These are phyloP conservation scores for Drosophila falleni DNA, from an alignment of 2,888 invertebrate species.

Conservation along the genomic window DNA sequence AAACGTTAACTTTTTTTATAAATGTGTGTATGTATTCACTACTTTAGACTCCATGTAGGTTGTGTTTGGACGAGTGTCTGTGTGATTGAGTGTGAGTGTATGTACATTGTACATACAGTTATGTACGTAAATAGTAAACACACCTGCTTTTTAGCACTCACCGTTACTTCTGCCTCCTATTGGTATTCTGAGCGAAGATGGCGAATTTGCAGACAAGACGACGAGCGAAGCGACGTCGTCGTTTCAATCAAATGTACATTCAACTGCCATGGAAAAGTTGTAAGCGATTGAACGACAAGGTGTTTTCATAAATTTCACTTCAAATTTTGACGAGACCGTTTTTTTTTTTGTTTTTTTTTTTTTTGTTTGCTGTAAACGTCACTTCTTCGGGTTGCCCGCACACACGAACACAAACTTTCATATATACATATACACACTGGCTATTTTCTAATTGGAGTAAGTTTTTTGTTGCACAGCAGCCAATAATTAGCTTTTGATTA, in stretches of 20 bases:
- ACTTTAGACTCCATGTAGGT: slow-evolving; percentile 13
- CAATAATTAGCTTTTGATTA: slow-evolving; percentile 20
- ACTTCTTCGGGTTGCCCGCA: slow-evolving; percentile 59
- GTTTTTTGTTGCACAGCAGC: slow-evolving; percentile 25
- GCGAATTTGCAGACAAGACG: slow-evolving; percentile 41
- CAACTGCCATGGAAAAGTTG: slow-evolving; percentile 44
- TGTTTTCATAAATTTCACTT: slow-evolving; percentile 51
- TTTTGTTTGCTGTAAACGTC: slow-evolving; percentile 71
- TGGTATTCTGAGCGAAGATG: slow-evolving; percentile 58
- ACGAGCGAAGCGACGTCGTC: slow-evolving; percentile 51
- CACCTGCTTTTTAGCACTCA: slow-evolving; percentile 50
- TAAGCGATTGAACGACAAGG: slow-evolving; percentile 23
- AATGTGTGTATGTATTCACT: slow-evolving; percentile 1
- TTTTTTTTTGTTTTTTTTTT: slow-evolving; percentile 62
- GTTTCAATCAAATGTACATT: slow-evolving; percentile 40
- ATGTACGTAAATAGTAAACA: slow-evolving; percentile 47
- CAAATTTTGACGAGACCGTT: slow-evolving; percentile 64
- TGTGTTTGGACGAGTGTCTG: not conserved
- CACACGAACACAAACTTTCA: slow-evolving; percentile 36
- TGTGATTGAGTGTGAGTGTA: not conserved
- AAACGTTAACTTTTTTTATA: not conserved
- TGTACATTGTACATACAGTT: slow-evolving; percentile 10
- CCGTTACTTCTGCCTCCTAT: slow-evolving; percentile 51
- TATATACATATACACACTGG: slow-evolving; percentile 29
- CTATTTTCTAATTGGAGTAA: slow-evolving; percentile 44